Evolutionary conservation across 2,113 vertebrate species (phyloP), one percentile per base, ranked within the genome.

Genomic region (Zosterops pallidus): DNA sequence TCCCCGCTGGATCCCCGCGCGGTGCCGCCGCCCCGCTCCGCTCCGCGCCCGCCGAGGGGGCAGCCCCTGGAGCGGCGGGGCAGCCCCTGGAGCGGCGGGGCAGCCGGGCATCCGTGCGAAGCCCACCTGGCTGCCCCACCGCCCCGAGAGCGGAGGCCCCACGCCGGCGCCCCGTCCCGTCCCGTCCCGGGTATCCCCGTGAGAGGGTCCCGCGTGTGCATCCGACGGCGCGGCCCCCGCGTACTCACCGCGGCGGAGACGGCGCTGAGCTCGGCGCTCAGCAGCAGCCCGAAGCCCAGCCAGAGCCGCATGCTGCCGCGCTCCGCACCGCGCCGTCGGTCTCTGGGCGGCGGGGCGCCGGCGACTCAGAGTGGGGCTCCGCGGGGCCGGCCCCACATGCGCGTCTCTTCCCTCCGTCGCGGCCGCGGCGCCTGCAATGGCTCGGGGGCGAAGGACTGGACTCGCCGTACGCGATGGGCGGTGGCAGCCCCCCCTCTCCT

Each of bases 221-320:
- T 23, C 69, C 41, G 42, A 46, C 4, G 19, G 42, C 41, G 57
- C 41, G 74, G 35, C 46, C 60, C 19, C 89, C 47, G 77, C 46
- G 72, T 68, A 95, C 94, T 92, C 82, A 95, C 94, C 94, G 92
- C 92, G 68, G 94, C 94, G 19, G 94, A 75, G 37, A 94, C 94
- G 86, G 94, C 77, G 77, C 82, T 80, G 92, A 94, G 82, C 89
- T 67, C 62, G 46, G 92, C 92, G 94, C 94, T 92, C 89, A 95
- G 94, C 77, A 95, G 92, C 92, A 95, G 82, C 89, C 94, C 94
- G 56, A 92, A 95, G 77, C 92, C 89, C 85, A 94, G 92, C 85
- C 92, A 94, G 81, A 83, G 77, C 92, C 89, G 14, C 94, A 95
- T 95, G 92, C 85, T 95, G 89, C 76, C 76, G 88, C 75, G 75